Conservation (phyloP, 2,113 vertebrate genomes). For the Hippolais icterina region DNA sequence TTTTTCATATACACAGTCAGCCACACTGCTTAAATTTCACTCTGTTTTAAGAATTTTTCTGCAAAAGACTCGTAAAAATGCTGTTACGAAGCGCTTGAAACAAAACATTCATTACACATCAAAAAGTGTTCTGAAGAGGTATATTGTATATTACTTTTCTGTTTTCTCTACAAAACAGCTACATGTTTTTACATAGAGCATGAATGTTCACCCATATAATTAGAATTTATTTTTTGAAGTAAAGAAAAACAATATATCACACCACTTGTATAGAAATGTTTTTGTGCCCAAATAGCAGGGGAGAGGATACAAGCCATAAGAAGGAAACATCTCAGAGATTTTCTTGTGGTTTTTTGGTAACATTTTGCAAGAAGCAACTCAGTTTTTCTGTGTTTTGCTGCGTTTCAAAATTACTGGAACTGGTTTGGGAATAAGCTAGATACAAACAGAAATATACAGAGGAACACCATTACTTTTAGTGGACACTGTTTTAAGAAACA, state of each 20-base stretch:
- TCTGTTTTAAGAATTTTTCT: constrained; percentile 42
- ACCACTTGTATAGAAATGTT: not conserved
- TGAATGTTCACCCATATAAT: not conserved
- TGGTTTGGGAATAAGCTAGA: not conserved
- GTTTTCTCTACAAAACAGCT: not conserved
- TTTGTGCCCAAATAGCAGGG: not conserved
- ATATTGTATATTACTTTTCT: not conserved
- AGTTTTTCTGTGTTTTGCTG: not conserved
- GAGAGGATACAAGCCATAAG: not conserved
- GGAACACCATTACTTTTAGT: not conserved
- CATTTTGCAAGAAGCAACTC: not conserved
- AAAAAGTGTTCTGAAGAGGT: not conserved
- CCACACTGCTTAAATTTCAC: constrained; percentile 25
- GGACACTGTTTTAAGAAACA: not conserved
- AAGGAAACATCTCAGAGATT: not conserved
- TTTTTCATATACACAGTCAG: not conserved
- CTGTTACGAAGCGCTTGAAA: constrained; percentile 8
- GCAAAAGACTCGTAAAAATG: constrained; percentile 27
- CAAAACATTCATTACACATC: not conserved
- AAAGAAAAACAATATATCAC: not conserved
- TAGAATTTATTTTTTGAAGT: not conserved
- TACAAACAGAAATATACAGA: not conserved
- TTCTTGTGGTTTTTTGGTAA: not conserved
- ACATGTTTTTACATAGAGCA: not conserved
- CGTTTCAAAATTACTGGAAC: not conserved